Evolutionary conservation across 2,888 invertebrate species (phyloP).

Genomic region (Ellobium chinense): DNA sequence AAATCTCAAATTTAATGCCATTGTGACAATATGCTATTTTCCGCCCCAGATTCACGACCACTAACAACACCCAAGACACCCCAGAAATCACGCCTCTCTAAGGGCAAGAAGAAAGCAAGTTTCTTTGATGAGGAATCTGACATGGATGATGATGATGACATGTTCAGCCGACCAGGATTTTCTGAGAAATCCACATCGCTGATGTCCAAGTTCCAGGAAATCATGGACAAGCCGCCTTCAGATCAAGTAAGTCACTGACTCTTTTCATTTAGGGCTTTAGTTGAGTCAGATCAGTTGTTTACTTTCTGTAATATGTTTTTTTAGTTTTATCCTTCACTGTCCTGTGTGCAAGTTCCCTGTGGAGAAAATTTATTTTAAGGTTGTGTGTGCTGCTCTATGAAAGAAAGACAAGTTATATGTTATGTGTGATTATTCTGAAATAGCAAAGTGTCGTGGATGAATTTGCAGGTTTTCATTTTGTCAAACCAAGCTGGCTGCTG

Average conservation of each 20-base stretch:
- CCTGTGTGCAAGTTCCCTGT: no score
- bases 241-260: no score
- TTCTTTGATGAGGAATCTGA: slow-evolving; percentile 43
- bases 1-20: background rate
- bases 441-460: no score
- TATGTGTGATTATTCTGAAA: no score
- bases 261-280: no score
- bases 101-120: slow-evolving; percentile 57
- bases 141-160: slow-evolving; percentile 21
- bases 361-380: no score
- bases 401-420: no score
- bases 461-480: no score
- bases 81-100: slow-evolving; percentile 46
- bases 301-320: background rate
- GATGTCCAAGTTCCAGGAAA: slow-evolving; percentile 67
- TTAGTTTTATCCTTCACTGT: no score
- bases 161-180: background rate
- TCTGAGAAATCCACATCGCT: slow-evolving; percentile 50
- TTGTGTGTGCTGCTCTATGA: no score
- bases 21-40: background rate
- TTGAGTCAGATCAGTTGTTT: no score
- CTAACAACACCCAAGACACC: slow-evolving; percentile 24
- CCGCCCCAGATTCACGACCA: slow-evolving; percentile 17
- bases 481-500: no score
- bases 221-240: slow-evolving; percentile 64